Base-by-base conservation (phyloP, 2,888 invertebrate species). In the Epinotia nisella region DNA sequence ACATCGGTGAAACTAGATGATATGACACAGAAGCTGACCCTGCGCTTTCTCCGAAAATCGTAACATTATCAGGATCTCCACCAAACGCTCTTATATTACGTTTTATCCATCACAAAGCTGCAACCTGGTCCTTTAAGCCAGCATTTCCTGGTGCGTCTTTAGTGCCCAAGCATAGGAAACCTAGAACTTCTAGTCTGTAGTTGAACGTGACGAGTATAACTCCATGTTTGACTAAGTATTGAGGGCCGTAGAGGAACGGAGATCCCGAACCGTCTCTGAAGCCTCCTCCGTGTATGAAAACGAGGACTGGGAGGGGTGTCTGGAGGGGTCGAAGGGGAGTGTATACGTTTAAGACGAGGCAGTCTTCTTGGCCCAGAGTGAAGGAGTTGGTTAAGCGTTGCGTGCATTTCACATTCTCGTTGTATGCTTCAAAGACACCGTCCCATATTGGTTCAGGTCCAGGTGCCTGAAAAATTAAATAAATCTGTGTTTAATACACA, bases 1-100 rank as follows among this genome's bases (percentile, higher is more conserved):
- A 90, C 84, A 91, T 84, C 1, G 91, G 89, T 2, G 93, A 92
- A 2, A 92, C 17, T 17, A 92, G 56, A 69, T 92, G 93, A 55
- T 87, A 91, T 35, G 87, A 75, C 0, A 92, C 91, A 0, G 93
- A 86, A 0, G 91, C 87, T 0, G 92, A 83, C 0, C 93, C 93
- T n/a, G 93, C 93, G 59, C 92, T 93, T 79, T 91, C 92, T 7
- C 93, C 93, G 71, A 93, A 93, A 64, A 93, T 81, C 0, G 92
- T 92, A 0, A 93, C 80, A 75, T 89, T 86, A 29, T 90, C 83
- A 0, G 91, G 90, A 78, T 93, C 88, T 5, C 93, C 93, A 67
- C 90, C 91, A 66, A 93, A 93, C 0, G 76, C 83, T 77, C 75
- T 79, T 1, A 93, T 92, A 75, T 93, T 92, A 24, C 75, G 80